These are phyloP conservation scores for Pseudoips prasinana DNA, from an alignment of 2,888 invertebrate species.

Conservation along the genomic window DNA sequence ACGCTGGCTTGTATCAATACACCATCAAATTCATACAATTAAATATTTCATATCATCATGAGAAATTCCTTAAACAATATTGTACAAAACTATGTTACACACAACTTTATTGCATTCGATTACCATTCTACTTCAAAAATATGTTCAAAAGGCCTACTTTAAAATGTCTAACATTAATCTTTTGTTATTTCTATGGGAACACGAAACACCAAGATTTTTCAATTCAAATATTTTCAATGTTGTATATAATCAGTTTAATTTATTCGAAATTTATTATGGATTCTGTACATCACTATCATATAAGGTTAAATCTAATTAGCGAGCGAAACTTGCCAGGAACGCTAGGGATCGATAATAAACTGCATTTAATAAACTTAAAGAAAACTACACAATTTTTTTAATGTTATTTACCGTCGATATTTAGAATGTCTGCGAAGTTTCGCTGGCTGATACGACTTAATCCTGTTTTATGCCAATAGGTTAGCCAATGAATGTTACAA, in stretches of 20 bases:
- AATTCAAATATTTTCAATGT: constrained; percentile 34
- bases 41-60: background rate
- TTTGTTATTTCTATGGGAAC: constrained; percentile 54
- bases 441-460: too few relatives aligned
- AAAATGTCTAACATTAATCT: constrained; percentile 45
- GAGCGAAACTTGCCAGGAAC: background rate
- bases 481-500: constrained; percentile 44
- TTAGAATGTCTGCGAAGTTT: too few relatives aligned
- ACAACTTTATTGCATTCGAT: constrained; percentile 72
- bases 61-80: constrained; percentile 5
- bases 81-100: constrained; percentile 39
- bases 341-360: background rate
- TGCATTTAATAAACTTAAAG: too few relatives aligned
- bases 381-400: too few relatives aligned
- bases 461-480: constrained; percentile 31
- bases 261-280: constrained; percentile 33
- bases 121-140: constrained; percentile 68
- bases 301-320: constrained; percentile 2
- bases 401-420: too few relatives aligned
- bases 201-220: constrained; percentile 53
- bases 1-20: too few relatives aligned
- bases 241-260: constrained; percentile 35
- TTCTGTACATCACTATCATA: constrained; percentile 35
- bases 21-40: constrained; percentile 5
- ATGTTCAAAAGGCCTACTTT: constrained; percentile 70